Conservation (phyloP, 2,113 vertebrate species). For the Sebastes schlegelii region DNA sequence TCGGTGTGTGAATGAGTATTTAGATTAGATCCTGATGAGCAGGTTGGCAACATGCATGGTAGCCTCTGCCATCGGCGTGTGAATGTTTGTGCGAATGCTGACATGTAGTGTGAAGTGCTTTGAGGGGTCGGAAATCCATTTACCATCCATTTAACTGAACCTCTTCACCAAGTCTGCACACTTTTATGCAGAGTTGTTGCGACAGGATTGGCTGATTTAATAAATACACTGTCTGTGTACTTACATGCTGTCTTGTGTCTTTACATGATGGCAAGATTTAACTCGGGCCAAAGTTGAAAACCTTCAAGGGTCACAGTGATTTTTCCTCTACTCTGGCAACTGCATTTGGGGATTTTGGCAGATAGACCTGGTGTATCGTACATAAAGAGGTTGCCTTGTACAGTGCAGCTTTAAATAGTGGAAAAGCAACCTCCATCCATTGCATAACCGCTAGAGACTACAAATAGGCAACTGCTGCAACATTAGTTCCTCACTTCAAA, state of each 20-base stretch:
- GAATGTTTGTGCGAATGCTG: too few relatives aligned
- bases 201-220: neutral
- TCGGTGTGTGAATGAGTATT: too few relatives aligned
- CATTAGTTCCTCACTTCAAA: neutral
- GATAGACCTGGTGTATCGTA: neutral
- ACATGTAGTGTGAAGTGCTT: too few relatives aligned
- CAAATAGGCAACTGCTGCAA: constrained; percentile 7
- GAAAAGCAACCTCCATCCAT: neutral
- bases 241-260: neutral
- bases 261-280: neutral
- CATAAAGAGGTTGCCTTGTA: neutral
- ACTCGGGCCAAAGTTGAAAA: neutral
- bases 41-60: too few relatives aligned
- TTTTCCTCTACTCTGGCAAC: neutral
- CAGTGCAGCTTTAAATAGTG: neutral
- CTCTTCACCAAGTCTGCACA: neutral
- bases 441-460: neutral
- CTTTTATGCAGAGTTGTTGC: neutral
- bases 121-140: too few relatives aligned
- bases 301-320: neutral
- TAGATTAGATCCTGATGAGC: too few relatives aligned
- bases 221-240: neutral
- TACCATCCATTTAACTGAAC: neutral
- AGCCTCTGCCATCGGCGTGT: too few relatives aligned
- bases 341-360: neutral